Conservation (phyloP, 2,797 vertebrate species). For the Morus bassanus region DNA sequence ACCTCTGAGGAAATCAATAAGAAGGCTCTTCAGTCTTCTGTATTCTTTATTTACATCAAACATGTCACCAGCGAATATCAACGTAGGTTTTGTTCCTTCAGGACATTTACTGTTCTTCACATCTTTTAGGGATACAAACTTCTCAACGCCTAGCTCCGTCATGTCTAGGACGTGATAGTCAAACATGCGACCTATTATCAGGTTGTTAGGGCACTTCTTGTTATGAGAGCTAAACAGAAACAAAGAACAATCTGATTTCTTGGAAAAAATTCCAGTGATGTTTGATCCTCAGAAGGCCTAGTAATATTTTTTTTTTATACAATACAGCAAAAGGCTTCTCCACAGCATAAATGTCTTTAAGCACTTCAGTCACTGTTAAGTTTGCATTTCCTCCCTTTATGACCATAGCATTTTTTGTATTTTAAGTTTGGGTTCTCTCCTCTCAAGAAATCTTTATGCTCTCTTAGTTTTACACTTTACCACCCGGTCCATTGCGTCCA, state of each 20-base stretch:
- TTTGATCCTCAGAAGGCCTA: no score
- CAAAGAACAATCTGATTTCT: conserved; percentile 93
- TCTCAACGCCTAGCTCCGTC: conserved; percentile 94
- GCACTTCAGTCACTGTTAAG: conserved; percentile 81
- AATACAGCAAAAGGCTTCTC: no score
- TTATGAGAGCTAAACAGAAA: conserved; percentile 97
- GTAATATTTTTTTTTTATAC: no score
- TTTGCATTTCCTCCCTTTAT: conserved; percentile 94
- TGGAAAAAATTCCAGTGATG: conserved; percentile 86
- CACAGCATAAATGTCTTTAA: conserved; percentile 81
- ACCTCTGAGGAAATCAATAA: conserved; percentile 71
- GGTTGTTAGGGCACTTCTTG: conserved; percentile 95
- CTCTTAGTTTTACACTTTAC: conserved; percentile 91
- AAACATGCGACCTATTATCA: conserved; percentile 94
- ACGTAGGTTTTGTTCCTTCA: conserved; percentile 93
- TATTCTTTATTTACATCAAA: conserved; percentile 87
- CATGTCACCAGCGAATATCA: conserved; percentile 91
- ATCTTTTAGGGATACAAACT: conserved; percentile 85
- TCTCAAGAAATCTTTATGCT: conserved; percentile 91
- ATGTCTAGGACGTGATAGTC: conserved; percentile 96
- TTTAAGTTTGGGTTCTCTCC: conserved; percentile 86
- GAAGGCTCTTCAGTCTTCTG: conserved; percentile 86
- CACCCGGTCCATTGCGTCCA: no score
- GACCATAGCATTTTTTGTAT: conserved; percentile 89
- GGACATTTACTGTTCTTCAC: conserved; percentile 89